A percentile compares a stretch with the other conserved stretches of the same genome.
Conservation (phyloP, 1,140 invertebrate species). For the Drosophila aff. region DNA sequence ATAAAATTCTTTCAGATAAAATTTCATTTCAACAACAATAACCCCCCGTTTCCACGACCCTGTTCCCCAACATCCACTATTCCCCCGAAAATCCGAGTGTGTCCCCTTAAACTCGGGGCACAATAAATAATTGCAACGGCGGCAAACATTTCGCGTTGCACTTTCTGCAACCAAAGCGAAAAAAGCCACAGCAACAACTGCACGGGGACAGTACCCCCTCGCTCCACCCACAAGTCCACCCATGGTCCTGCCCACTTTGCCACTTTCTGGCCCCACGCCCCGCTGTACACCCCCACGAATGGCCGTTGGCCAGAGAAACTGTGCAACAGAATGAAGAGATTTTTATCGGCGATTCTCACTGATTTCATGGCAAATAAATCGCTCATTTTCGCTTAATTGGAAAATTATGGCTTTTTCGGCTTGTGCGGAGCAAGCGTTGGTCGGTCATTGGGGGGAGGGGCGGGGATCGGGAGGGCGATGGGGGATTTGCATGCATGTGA, state of each 20-base stretch:
- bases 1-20: not conserved
- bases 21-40: not conserved
- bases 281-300: constrained; percentile 13
- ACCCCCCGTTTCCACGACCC: not conserved
- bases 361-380: constrained; percentile 85
- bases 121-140: constrained; percentile 81
- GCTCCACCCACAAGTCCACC: constrained; percentile 11
- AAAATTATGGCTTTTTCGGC: constrained; percentile 84
- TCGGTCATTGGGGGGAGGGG: not conserved
- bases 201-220: constrained; percentile 15
- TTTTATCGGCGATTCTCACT: constrained; percentile 85
- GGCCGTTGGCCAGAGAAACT: constrained; percentile 47
- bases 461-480: not conserved
- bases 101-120: constrained; percentile 47
- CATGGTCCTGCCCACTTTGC: constrained; percentile 33
- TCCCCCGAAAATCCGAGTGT: constrained; percentile 18
- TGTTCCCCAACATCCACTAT: constrained; percentile 1
- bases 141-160: constrained; percentile 78
- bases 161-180: constrained; percentile 80
- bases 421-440: constrained; percentile 44
- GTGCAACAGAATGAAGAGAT: constrained; percentile 84
- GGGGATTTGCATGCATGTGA: constrained; percentile 47
- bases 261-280: not conserved
- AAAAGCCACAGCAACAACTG: constrained; percentile 55
- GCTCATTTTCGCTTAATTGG: constrained; percentile 85